Evolutionary conservation across 1,140 invertebrate species (phyloP), one percentile per base, ranked within the genome.

Genomic region (Armadillidium nasatum): DNA sequence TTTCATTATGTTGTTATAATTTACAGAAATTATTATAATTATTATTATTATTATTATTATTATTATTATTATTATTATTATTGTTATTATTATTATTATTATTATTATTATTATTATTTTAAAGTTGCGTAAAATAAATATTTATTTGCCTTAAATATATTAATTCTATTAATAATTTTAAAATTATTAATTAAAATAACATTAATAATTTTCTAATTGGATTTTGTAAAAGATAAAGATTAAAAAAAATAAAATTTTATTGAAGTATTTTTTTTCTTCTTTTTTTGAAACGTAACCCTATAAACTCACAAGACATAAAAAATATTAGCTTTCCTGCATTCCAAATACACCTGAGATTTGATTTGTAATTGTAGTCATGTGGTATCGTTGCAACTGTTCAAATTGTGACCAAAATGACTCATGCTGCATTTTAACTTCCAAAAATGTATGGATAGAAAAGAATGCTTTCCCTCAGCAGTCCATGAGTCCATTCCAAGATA

Each of bases 361-460:
- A 33, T 33, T 33, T 33, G 33, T 33, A 33, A 33, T 6, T 3
- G 6, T 33, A 33, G 33, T 6, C 33, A 78, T 78, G 77, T 78
- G 74, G 74, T 75, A 72, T 54, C 70, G 68, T 19, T 76, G 74
- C 22, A 15, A 66, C 44, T 78, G 77, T 60, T 0, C 71, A 33
- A 71, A 78, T 15, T 78, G 77, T 54, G 71, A 73, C 15, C 21
- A 11, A 21, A 33, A 74, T 1, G 67, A 46, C 13, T 22, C 45
- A n/a, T 10, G 60, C 13, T 60, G 69, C 19, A 22, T 76, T 19
- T 60, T 15, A 13, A 13, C 50, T 13, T 60, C 50, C 50, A 60
- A 60, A 60, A 19, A 19, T 15, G 11, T 19, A 15, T 60, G 50
- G 50, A 60, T 60, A 2, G 50, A 60, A 15, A 19, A 60, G 11